Evolutionary conservation across 2,797 vertebrate genomes (phyloP), one percentile per base, ranked within the genome.

Genomic region (Zonotrichia albicollis): DNA sequence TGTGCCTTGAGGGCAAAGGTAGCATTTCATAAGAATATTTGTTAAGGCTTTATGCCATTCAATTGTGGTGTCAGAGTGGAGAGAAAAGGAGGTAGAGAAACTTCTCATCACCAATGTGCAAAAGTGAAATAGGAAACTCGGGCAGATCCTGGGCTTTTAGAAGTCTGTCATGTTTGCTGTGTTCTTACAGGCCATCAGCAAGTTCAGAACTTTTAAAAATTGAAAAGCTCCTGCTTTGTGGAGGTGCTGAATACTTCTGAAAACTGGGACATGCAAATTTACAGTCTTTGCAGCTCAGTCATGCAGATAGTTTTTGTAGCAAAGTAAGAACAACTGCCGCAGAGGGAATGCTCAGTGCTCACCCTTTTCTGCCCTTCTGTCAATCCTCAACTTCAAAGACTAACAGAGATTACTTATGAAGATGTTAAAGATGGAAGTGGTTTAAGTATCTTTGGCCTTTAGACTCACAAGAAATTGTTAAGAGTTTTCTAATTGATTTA

Each of bases 401-500:
- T 68, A 38, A 10, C 46, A 73, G 78, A 79, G 76, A 65, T 92
- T 87, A 51, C 54, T 89, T 72, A 68, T 16, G 40, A 89, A 93
- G 84, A 29, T 73, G 25, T 92, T 89, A 60, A 76, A 93, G 75
- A 19, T 78, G 38, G 38, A 79, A 34, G 6, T 84, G 34, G 5
- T 70, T 87, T 87, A 89, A 93, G 61, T 71, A 65, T 84, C 53
- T 90, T 90, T 87, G 57, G 40, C 36, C 74, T 16, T 87, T 64
- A 73, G 29, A 71, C 45, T 79, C 0, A 0, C 19, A 70, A 58
- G 46, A 81, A 84, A 67, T 58, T 17, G 13, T 57, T 73, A 21
- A 20, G 38, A 65, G 17, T 84, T 88, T 89, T 74, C 34, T 48
- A 58, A 34, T 80, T 76, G 74, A 60, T 76, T 73, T 72, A 55